phyloP scores from a whole-genome alignment of 2,797 vertebrate genomes.

The Rhabdophis nuchalis region DNA sequence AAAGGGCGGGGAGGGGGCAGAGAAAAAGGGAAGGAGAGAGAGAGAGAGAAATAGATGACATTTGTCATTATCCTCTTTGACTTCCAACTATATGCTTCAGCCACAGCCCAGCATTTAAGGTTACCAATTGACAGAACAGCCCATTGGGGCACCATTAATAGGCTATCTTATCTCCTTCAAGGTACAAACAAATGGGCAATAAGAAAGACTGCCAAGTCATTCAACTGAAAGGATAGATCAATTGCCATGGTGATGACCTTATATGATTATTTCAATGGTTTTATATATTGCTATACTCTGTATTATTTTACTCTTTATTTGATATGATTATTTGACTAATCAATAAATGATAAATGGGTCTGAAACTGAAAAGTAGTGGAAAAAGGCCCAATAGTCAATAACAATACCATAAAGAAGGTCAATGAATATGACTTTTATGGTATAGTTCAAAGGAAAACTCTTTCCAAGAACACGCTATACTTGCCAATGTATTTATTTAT shows the following conservation, averaged over 20 bases:
- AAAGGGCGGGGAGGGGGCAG: too few species aligned
- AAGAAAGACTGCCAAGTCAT: background rate
- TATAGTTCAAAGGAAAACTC: background rate
- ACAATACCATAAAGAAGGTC: background rate
- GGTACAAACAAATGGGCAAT: background rate
- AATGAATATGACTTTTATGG: background rate
- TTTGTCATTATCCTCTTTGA: background rate
- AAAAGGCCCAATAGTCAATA: background rate
- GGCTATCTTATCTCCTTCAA: background rate
- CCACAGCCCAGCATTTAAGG: background rate
- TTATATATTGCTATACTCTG: background rate
- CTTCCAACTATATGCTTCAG: background rate
- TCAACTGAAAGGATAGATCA: background rate
- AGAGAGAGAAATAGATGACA: background rate
- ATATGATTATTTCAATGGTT: background rate
- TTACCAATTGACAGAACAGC: background rate
- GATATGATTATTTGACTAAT: background rate
- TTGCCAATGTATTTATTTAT: background rate
- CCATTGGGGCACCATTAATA: background rate
- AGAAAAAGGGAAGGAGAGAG: too few species aligned
- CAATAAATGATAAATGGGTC: background rate
- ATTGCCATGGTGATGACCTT: background rate
- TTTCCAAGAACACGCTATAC: background rate
- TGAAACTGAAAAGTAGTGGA: background rate
- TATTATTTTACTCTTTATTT: background rate